Conservation (phyloP, 2,888 invertebrate genomes). For the Alitta virens region DNA sequence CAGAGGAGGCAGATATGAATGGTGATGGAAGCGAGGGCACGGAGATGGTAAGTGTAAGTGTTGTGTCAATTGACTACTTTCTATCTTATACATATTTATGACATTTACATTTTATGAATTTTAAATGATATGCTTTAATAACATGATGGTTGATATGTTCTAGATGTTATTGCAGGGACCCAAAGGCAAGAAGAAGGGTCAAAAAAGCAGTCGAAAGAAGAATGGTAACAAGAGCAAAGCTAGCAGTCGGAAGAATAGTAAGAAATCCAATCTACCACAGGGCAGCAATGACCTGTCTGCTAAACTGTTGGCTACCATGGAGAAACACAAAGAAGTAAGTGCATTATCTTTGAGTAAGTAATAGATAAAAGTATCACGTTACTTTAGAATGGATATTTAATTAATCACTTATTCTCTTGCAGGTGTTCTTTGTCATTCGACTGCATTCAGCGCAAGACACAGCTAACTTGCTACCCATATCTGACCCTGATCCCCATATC, state of each 20-base stretch:
- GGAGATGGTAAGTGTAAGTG: conserved; percentile 7
- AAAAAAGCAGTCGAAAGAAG: conserved; percentile 80
- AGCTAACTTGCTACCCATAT: conserved; percentile 82
- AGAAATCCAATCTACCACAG: conserved; percentile 92
- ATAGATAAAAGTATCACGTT: too few species aligned
- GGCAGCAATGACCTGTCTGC: conserved; percentile 82
- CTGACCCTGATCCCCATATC: conserved; percentile 93
- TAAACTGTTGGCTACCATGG: conserved; percentile 98
- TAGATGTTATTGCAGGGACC: background rate
- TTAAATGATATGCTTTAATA: too few species aligned
- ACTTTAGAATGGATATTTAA: too few species aligned
- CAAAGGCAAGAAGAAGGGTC: conserved; percentile 91
- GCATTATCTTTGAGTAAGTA: too few species aligned
- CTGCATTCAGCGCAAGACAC: conserved; percentile 94
- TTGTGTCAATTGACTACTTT: too few species aligned
- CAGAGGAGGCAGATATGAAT: conserved; percentile 45
- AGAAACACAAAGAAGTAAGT: conserved; percentile 90
- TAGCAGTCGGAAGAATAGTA: conserved; percentile 84
- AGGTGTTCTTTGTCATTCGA: conserved; percentile 97
- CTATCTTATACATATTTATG: too few species aligned
- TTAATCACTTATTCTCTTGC: too few species aligned
- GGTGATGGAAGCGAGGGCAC: conserved; percentile 37
- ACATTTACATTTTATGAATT: too few species aligned
- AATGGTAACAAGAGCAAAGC: conserved; percentile 97
- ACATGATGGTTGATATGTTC: too few species aligned